These are phyloP conservation scores for Serripes groenlandicus DNA, from an alignment of 2,888 invertebrate species.

Conservation along the genomic window DNA sequence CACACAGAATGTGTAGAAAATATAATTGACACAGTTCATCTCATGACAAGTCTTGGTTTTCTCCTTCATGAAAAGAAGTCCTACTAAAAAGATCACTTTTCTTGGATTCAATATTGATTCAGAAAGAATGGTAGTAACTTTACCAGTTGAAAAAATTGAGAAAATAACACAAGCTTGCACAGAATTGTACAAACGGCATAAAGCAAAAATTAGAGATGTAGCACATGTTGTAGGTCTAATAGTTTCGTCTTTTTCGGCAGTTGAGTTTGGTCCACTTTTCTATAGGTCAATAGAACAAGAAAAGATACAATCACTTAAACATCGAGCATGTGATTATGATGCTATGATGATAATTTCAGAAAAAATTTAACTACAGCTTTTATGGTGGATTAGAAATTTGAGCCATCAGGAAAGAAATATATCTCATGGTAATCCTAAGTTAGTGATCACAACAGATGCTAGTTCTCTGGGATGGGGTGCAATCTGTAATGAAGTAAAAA, in stretches of 20 bases:
- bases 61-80: slow-evolving; percentile 42
- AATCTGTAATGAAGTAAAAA: neutral
- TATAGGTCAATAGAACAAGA: slow-evolving; percentile 28
- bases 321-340: slow-evolving; percentile 13
- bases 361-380: slow-evolving; percentile 7
- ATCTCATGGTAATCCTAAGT: slow-evolving; percentile 15
- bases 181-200: neutral
- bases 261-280: slow-evolving; percentile 23
- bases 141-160: slow-evolving; percentile 21
- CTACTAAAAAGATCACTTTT: slow-evolving; percentile 30
- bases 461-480: slow-evolving; percentile 32
- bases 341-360: neutral
- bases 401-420: neutral
- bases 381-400: slow-evolving; percentile 32
- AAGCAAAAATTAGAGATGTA: neutral
- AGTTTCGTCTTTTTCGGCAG: slow-evolving; percentile 34
- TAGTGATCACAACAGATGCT: slow-evolving; percentile 28
- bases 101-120: slow-evolving; percentile 44
- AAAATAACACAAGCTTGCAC: no score
- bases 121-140: slow-evolving; percentile 21
- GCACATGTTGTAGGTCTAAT: slow-evolving; percentile 5
- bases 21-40: slow-evolving; percentile 18
- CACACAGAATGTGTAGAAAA: neutral
- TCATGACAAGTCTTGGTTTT: slow-evolving; percentile 5
- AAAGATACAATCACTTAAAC: slow-evolving; percentile 18